Evolutionary conservation across 2,113 vertebrate genomes (phyloP).

Genomic region (Nycticebus coucang): DNA sequence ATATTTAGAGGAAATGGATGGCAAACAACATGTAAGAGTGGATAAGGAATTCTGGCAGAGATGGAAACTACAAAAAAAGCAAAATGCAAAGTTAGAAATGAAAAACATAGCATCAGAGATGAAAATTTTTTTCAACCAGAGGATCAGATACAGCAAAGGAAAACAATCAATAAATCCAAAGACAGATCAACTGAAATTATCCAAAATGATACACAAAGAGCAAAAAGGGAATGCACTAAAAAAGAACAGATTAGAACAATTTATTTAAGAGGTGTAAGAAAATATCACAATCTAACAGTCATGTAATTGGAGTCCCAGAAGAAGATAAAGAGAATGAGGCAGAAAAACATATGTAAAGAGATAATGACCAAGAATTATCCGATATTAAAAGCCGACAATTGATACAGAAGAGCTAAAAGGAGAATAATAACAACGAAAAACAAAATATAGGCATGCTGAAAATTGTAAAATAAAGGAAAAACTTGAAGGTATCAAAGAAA

Average conservation of each 20-base stretch:
- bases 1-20: slow-evolving; percentile 30
- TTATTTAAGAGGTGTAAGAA: background rate
- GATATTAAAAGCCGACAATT: background rate
- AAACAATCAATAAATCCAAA: slow-evolving; percentile 17
- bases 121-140: background rate
- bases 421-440: background rate
- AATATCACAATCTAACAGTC: background rate
- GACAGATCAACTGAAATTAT: background rate
- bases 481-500: background rate
- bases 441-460: background rate
- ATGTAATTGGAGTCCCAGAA: background rate
- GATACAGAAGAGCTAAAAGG: background rate
- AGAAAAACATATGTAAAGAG: background rate
- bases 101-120: background rate
- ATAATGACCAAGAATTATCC: background rate
- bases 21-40: background rate
- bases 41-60: background rate
- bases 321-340: background rate
- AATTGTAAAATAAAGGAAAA: background rate
- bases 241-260: background rate
- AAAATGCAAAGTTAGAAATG: slow-evolving; percentile 28
- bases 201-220: background rate
- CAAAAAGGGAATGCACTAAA: background rate
- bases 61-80: background rate
- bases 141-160: background rate